Evolutionary conservation across 2,797 vertebrate genomes (phyloP).

Genomic region (Chrosomus eos): DNA sequence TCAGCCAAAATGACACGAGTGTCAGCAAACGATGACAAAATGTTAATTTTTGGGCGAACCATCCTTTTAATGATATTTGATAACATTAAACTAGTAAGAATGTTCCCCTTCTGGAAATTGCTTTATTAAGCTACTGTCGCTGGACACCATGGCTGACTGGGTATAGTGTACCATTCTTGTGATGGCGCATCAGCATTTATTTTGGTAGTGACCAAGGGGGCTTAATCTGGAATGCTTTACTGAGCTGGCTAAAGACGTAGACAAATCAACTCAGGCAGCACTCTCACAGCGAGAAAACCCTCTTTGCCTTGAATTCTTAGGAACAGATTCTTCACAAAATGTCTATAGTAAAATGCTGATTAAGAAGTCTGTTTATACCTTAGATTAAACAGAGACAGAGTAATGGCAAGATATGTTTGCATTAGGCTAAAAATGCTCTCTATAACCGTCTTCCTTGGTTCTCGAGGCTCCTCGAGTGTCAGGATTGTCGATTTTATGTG

Average conservation of each 20-base stretch:
- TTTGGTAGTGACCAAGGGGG: conserved; percentile 9
- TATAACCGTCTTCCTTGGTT: conserved; percentile 1
- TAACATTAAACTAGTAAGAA: background rate
- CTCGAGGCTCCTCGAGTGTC: conserved; percentile 17
- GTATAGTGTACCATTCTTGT: background rate
- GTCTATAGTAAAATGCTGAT: conserved; percentile 20
- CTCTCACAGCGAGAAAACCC: conserved; percentile 3
- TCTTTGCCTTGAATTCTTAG: background rate
- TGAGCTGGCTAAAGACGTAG: background rate
- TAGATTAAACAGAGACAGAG: conserved; percentile 30
- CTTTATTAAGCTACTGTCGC: background rate
- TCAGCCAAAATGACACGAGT: background rate
- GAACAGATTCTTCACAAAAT: conserved; percentile 22
- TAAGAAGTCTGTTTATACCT: conserved; percentile 22
- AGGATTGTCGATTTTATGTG: conserved; percentile 48
- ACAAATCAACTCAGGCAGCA: conserved; percentile 2
- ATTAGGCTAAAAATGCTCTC: conserved; percentile 6
- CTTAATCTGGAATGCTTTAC: conserved; percentile 20
- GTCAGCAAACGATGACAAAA: background rate
- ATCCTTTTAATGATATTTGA: background rate
- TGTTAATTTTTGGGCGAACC: background rate
- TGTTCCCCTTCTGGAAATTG: background rate
- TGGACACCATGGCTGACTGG: background rate
- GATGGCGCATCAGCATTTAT: conserved; percentile 4
- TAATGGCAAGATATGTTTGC: background rate